Conservation (phyloP, 2,797 vertebrate genomes). For the Labroides dimidiatus region DNA sequence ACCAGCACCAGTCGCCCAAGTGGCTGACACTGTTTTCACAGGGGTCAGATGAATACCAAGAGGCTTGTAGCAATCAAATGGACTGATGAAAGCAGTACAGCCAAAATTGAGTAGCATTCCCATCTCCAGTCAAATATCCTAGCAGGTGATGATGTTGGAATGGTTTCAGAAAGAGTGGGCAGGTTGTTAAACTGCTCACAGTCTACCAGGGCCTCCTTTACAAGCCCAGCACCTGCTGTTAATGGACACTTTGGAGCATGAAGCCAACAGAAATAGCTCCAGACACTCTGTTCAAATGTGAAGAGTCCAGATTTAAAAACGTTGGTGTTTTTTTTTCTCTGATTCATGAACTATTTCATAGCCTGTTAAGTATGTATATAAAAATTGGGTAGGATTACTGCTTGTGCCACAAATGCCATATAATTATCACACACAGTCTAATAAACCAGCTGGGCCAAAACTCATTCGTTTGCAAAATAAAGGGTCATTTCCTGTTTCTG, state of each 20-base stretch:
- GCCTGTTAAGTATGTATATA: conserved; percentile 2
- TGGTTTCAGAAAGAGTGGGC: conserved; percentile 23
- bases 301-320: conserved; percentile 7
- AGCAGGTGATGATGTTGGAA: conserved; percentile 38
- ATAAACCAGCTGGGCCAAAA: background rate
- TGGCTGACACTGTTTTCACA: conserved; percentile 44
- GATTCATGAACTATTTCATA: conserved; percentile 6
- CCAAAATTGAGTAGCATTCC: conserved; percentile 42
- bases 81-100: conserved; percentile 45
- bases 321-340: conserved; percentile 4
- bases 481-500: no score
- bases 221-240: conserved; percentile 22
- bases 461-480: no score
- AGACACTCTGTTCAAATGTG: background rate
- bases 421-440: background rate
- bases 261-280: conserved; percentile 7
- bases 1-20: conserved; percentile 48
- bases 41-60: conserved; percentile 49
- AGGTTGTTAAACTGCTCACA: conserved; percentile 20
- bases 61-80: conserved; percentile 58
- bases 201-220: conserved; percentile 10
- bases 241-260: conserved; percentile 28
- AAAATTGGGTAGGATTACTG: no score
- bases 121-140: conserved; percentile 48
- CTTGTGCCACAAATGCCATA: background rate